Evolutionary conservation across 2,888 invertebrate genomes (phyloP), one percentile per base, ranked within the genome.

Genomic region (Phrixothrix hirtus): DNA sequence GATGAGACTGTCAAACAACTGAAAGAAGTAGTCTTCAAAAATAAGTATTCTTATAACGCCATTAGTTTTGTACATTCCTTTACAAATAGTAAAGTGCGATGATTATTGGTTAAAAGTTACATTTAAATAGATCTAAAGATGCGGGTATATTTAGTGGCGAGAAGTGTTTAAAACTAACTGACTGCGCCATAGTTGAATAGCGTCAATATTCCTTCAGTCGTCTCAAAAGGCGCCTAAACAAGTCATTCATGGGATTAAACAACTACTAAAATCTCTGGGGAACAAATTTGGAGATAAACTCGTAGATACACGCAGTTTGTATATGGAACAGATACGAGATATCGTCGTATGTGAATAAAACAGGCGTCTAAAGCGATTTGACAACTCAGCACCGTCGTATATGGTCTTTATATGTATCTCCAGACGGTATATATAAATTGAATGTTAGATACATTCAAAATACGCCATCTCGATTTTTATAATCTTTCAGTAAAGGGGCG

Each of bases 221-320:
- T 56, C 55, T 53, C 57, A 34, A 35, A 52, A 57, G 59, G 47
- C 57, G 57, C 41, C 57, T 57, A 57, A 59, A 59, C 57, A 59
- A 61, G 57, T 57, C 58, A 49, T 61, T 50, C 53, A 41, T 48
- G 41, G 56, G 58, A 58, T 57, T 60, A 58, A 60, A 60, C 55
- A 57, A 54, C 57, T 58, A 48, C 50, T 38, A 38, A 49, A 46
- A 47, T 49, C 57, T 53, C 58, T n/a, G n/a, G 39, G 50, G 55
- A 47, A 51, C 55, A 47, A 59, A 59, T 61, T 61, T 45, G 38
- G 55, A 57, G 61, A 61, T 60, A 56, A 57, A 57, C 58, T 41
- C 41, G 25, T 13, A 47, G 41, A 53, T 44, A 56, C 45, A 12
- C 38, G 26, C 38, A 36, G 50, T 47, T 56, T 49, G 42, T 45